A percentile compares a stretch with the other conserved stretches of the same genome.
Conservation (phyloP, 2,797 vertebrate species). For the Corythornis leucogaster region DNA sequence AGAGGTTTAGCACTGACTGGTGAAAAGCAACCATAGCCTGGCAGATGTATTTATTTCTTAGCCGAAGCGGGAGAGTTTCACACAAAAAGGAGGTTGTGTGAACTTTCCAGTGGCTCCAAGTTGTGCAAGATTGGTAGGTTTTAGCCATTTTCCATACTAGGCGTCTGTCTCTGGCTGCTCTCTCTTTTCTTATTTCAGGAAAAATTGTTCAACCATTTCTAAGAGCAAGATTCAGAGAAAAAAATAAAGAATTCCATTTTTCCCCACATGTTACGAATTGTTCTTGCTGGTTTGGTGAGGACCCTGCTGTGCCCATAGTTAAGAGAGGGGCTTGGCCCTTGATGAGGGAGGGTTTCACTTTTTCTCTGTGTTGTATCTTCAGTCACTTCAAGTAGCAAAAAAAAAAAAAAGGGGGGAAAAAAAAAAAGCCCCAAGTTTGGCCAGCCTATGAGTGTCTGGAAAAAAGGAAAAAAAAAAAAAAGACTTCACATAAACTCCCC, state of each 20-base stretch:
- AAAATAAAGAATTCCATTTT: not conserved
- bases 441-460: not conserved
- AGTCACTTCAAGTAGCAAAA: constrained; percentile 7
- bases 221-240: not conserved
- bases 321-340: not conserved
- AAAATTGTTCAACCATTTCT: constrained; percentile 35
- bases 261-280: not conserved
- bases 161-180: not conserved
- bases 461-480: not conserved
- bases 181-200: constrained; percentile 32
- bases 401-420: not conserved
- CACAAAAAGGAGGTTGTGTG: not conserved
- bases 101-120: not conserved
- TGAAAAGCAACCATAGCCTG: not conserved
- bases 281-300: constrained; percentile 21
- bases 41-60: not conserved
- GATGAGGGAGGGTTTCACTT: not conserved
- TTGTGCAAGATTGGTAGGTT: not conserved
- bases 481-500: not conserved
- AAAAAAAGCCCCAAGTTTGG: not conserved
- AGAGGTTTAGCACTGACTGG: not conserved
- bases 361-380: constrained; percentile 43
- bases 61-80: not conserved
- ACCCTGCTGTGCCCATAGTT: constrained; percentile 31
- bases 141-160: constrained; percentile 21